Evolutionary conservation across 1,140 invertebrate species (phyloP).

Genomic region (Paracyclopina nana): DNA sequence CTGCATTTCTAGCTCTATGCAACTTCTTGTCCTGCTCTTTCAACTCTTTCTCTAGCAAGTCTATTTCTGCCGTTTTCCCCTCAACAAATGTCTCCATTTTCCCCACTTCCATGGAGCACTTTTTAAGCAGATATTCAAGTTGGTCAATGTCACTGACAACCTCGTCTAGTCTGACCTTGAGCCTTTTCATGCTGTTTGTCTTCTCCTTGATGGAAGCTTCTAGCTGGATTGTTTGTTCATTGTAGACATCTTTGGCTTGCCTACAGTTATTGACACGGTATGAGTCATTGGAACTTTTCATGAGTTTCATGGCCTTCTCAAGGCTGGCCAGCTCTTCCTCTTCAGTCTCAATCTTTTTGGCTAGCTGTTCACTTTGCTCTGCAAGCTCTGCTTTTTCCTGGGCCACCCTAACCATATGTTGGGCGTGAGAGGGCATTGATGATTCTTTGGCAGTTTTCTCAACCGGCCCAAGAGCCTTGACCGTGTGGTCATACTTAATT

Average conservation of each 20-base stretch:
- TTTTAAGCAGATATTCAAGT: not conserved
- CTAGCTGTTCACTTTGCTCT: not conserved
- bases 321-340: not conserved
- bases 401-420: not conserved
- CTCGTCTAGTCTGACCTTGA: not conserved
- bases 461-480: not conserved
- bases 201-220: not conserved
- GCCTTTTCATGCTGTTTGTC: not conserved
- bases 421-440: not conserved
- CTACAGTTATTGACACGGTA: not conserved
- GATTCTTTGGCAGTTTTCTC: not conserved
- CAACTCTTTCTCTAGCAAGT: not conserved
- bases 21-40: not conserved
- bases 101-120: not conserved
- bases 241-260: not conserved
- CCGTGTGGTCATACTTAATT: not conserved
- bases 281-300: not conserved
- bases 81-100: not conserved
- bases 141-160: not conserved
- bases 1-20: not conserved
- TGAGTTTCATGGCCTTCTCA: not conserved
- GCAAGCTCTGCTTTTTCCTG: not conserved
- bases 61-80: not conserved
- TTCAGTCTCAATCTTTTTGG: not conserved
- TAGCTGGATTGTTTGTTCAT: not conserved